Conservation (phyloP, 2,797 vertebrate genomes). For the Coregonus sp. region DNA sequence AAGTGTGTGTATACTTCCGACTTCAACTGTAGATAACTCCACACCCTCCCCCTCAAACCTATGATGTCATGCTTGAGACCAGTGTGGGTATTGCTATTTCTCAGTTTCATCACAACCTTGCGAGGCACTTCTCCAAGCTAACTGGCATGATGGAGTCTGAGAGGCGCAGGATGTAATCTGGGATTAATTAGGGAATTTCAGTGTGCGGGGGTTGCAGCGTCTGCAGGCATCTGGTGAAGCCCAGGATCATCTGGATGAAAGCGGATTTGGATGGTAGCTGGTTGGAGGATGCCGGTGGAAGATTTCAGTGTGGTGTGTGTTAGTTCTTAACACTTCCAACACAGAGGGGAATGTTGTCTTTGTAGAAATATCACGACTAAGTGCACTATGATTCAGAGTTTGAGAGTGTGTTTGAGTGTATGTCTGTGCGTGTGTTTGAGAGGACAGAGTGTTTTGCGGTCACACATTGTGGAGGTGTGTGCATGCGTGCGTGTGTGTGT, state of each 20-base stretch:
- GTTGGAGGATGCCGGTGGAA: slow-evolving; percentile 49
- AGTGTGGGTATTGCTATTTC: slow-evolving; percentile 11
- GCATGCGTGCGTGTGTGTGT: neutral
- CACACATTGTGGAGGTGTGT: neutral
- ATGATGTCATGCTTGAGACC: neutral
- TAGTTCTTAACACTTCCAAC: neutral
- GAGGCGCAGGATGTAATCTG: slow-evolving; percentile 67
- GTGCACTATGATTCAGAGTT: no score
- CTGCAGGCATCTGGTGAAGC: slow-evolving; percentile 57
- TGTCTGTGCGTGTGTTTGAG: neutral
- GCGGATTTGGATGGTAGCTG: slow-evolving; percentile 61
- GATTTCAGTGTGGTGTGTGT: slow-evolving; percentile 30
- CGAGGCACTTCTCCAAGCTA: slow-evolving; percentile 48
- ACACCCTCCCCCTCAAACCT: neutral
- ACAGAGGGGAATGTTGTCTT: neutral
- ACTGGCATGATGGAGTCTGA: slow-evolving; percentile 34
- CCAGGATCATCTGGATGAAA: slow-evolving; percentile 69
- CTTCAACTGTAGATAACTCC: neutral
- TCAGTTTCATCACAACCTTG: slow-evolving; percentile 32
- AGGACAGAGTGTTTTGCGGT: neutral
- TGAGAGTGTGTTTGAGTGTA: no score
- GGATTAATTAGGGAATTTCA: slow-evolving; percentile 75
- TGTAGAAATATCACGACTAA: no score
- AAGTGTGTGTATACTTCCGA: no score
- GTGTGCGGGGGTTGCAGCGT: slow-evolving; percentile 42